Evolutionary conservation across 2,888 invertebrate species (phyloP).

Genomic region (Acanthosepion esculentum): DNA sequence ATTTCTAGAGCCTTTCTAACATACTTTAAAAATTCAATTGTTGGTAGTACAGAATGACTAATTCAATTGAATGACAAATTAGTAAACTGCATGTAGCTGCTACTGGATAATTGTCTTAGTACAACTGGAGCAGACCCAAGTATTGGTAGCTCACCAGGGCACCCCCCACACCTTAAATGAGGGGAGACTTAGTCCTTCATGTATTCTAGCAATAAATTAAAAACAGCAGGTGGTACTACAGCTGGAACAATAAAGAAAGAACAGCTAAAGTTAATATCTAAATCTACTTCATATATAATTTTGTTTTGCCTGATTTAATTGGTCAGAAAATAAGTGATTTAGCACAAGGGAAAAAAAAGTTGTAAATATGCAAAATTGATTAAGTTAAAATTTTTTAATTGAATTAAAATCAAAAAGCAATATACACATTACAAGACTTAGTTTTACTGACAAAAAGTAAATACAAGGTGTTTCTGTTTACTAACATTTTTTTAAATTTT

Average conservation of each 20-base stretch:
- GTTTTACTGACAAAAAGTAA: too few relatives aligned
- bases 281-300: too few relatives aligned
- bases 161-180: not conserved
- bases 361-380: too few relatives aligned
- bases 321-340: too few relatives aligned
- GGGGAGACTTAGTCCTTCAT: conserved; percentile 1
- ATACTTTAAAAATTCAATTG: not conserved
- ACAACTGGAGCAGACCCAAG: conserved; percentile 35
- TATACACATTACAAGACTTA: too few relatives aligned
- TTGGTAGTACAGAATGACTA: not conserved
- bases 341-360: too few relatives aligned
- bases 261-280: too few relatives aligned
- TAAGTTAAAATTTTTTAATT: too few relatives aligned
- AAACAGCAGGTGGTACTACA: not conserved
- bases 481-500: too few relatives aligned
- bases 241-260: not conserved
- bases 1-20: not conserved
- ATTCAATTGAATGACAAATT: conserved; percentile 33
- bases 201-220: not conserved
- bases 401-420: too few relatives aligned
- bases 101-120: conserved; percentile 14
- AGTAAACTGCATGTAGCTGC: not conserved
- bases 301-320: too few relatives aligned
- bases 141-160: not conserved
- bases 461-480: too few relatives aligned